phyloP scores from a whole-genome alignment of 1,140 invertebrate genomes.

The Trissolcus basalis region DNA sequence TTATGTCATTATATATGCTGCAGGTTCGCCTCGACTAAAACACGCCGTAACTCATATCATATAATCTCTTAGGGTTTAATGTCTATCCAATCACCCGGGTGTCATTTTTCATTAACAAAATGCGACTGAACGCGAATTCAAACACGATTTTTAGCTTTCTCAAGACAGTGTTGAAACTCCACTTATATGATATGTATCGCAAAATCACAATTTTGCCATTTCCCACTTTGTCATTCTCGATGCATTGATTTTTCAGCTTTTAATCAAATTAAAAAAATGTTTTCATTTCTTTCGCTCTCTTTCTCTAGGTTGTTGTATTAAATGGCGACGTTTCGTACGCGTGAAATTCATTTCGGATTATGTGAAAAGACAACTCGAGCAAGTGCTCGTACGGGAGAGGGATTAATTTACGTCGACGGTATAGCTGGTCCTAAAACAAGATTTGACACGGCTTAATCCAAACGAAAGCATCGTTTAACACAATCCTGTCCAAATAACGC shows the following conservation, averaged over 20 bases:
- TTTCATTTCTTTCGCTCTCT: too few species aligned
- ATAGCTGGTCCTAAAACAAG: background rate
- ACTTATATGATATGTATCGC: too few species aligned
- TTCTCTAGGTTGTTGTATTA: too few species aligned
- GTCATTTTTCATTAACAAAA: conserved; percentile 48
- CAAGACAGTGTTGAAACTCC: conserved; percentile 2
- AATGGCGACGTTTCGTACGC: too few species aligned
- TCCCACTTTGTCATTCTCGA: too few species aligned
- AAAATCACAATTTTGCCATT: too few species aligned
- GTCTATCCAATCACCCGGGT: conserved; percentile 24
- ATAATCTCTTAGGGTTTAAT: conserved; percentile 49
- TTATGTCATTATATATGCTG: conserved; percentile 21
- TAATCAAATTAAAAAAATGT: too few species aligned
- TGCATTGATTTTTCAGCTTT: too few species aligned
- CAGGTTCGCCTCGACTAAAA: conserved; percentile 2
- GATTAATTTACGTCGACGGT: too few species aligned
- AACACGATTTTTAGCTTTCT: conserved; percentile 8
- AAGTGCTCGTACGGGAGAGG: too few species aligned
- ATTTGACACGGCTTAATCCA: conserved; percentile 4
- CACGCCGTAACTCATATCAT: conserved; percentile 26
- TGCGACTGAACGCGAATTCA: conserved; percentile 22
- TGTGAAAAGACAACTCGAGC: too few species aligned
- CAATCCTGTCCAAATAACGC: conserved; percentile 17
- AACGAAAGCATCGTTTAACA: conserved; percentile 3
- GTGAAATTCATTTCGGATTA: too few species aligned